phyloP scores from a whole-genome alignment of 2,797 vertebrate species.

The Pseudomugil tenellus region DNA sequence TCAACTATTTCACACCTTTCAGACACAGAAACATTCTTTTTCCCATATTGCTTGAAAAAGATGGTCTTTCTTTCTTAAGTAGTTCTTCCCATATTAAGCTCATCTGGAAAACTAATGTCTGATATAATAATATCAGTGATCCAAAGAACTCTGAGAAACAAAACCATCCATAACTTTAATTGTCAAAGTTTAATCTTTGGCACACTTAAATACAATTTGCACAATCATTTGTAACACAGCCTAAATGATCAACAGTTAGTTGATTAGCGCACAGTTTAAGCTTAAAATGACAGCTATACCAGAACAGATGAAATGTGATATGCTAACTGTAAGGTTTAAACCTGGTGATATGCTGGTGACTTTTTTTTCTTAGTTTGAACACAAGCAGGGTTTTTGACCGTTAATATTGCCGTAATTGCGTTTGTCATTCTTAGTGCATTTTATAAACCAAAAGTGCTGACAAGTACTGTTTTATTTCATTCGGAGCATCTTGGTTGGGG shows the following conservation, averaged over 20 bases:
- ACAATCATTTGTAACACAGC: neutral
- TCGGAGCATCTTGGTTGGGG: constrained; percentile 9
- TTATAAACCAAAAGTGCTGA: neutral
- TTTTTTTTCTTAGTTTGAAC: neutral
- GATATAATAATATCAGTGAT: too few relatives aligned
- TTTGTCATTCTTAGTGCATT: neutral
- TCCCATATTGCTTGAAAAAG: too few relatives aligned
- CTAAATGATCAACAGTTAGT: neutral
- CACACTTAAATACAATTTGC: too few relatives aligned
- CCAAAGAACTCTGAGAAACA: too few relatives aligned
- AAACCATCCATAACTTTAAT: too few relatives aligned
- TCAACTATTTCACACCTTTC: too few relatives aligned
- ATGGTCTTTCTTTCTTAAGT: too few relatives aligned
- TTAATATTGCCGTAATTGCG: neutral
- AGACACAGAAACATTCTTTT: too few relatives aligned
- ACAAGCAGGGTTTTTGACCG: neutral
- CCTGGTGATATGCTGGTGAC: neutral
- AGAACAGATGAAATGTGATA: neutral
- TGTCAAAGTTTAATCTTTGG: too few relatives aligned
- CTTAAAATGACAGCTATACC: neutral
- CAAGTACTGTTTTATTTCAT: constrained; percentile 22
- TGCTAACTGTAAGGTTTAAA: neutral
- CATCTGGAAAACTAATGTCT: too few relatives aligned
- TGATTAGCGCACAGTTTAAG: neutral
- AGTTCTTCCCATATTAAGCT: too few relatives aligned